Evolutionary conservation across 2,888 invertebrate genomes (phyloP), one percentile per base, ranked within the genome.

Genomic region (Cancer borealis): DNA sequence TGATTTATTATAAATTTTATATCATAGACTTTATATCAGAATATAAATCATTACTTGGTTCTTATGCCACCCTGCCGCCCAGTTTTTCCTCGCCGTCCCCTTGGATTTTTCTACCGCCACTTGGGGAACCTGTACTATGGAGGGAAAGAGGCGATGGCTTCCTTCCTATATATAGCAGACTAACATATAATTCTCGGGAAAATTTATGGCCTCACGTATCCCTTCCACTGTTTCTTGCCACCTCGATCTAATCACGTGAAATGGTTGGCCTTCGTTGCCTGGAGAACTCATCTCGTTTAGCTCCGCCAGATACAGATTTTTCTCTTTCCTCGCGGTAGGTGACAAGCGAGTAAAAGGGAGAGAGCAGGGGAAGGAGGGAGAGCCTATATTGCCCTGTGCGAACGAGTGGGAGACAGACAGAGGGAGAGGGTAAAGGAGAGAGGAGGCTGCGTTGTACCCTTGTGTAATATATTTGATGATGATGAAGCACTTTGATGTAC

Each of bases 231-330:
- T 66, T 66, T 66, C n/a, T n/a, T 66, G 66, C 5, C 66, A 21
- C 66, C n/a, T 66, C 66, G n/a, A 66, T 66, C 66, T 66, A 66
- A 66, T 66, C 66, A n/a, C 66, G 66, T 66, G 17, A 66, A 66
- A 66, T 66, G 66, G 66, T 6, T n/a, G 66, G 6, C 66, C n/a
- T 66, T 66, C 66, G n/a, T 3, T 66, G 14, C 54, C 17, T 17
- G 54, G 14, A 17, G 21, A 66, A 21, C 66, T 66, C 21, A 66
- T 66, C 66, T 66, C n/a, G 21, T 66, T 66, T 21, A n/a, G n/a
- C n/a, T n/a, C n/a, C 66, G n/a, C 6, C 3, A 21, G 66, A 66
- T 66, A 66, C 66, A 66, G 21, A 66, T 66, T 66, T 66, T 66
- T 3, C 17, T 66, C n/a, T 66, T 21, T 66, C 3, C 66, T 21